These are phyloP conservation scores for Cynoglossus semilaevis DNA, from an alignment of 2,113 vertebrate genomes.

Conservation along the genomic window DNA sequence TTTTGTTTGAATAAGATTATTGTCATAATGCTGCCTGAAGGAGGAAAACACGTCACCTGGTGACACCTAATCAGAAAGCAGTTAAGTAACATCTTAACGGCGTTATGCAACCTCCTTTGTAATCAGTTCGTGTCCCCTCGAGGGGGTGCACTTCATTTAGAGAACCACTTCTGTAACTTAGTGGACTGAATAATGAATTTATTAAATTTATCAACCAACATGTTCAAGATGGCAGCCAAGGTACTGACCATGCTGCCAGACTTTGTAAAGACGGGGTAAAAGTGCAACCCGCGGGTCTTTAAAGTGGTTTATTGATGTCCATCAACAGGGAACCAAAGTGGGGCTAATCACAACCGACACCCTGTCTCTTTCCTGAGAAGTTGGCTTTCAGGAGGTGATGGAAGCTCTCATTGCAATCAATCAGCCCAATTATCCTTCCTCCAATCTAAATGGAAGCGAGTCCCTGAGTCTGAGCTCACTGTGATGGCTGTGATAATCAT, in stretches of 20 bases:
- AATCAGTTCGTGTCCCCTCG: too few relatives aligned
- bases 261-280: conserved; percentile 8
- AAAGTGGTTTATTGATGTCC: conserved; percentile 58
- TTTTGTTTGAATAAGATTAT: too few relatives aligned
- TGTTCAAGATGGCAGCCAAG: too few relatives aligned
- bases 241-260: conserved; percentile 12
- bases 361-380: conserved; percentile 11
- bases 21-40: too few relatives aligned
- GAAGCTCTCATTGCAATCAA: conserved; percentile 36
- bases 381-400: conserved; percentile 17
- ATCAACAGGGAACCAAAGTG: conserved; percentile 25
- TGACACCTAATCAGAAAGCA: too few relatives aligned
- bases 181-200: too few relatives aligned
- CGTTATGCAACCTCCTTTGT: too few relatives aligned
- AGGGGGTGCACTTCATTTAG: too few relatives aligned
- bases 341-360: conserved; percentile 44
- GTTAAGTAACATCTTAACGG: too few relatives aligned
- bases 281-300: conserved; percentile 10
- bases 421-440: conserved; percentile 18
- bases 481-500: neutral
- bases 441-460: conserved; percentile 16
- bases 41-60: too few relatives aligned
- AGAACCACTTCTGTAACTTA: too few relatives aligned
- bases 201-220: too few relatives aligned
- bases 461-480: neutral